phyloP scores from a whole-genome alignment of 2,113 vertebrate species.

The Danionella cerebrum region DNA sequence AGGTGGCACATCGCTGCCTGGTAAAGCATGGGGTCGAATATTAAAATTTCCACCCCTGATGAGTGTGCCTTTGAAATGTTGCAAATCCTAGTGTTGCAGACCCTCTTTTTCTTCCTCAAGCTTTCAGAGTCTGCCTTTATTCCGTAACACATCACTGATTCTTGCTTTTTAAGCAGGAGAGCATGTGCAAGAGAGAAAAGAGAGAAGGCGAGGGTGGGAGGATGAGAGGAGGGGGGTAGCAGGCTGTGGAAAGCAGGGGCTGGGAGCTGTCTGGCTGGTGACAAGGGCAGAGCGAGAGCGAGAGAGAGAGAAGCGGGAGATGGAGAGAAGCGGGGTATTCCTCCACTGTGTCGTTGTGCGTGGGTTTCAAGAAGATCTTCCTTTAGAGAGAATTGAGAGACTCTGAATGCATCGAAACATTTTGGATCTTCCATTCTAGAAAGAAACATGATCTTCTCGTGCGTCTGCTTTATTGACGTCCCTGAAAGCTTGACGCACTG shows the following conservation, averaged over 20 bases:
- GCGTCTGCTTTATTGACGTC: conserved; percentile 31
- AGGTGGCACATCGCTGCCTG: conserved; percentile 23
- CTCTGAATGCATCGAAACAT: not conserved
- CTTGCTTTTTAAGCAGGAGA: conserved; percentile 22
- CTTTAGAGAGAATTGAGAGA: conserved; percentile 35
- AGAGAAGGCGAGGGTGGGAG: conserved; percentile 18
- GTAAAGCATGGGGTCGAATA: conserved; percentile 2
- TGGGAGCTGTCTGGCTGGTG: conserved; percentile 41
- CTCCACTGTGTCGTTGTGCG: conserved; percentile 41
- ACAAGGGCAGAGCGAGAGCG: conserved; percentile 42
- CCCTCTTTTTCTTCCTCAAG: conserved; percentile 35
- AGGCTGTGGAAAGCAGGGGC: conserved; percentile 51
- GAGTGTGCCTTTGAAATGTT: no score
- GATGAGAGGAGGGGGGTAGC: conserved; percentile 38
- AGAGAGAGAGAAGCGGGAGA: conserved; percentile 40
- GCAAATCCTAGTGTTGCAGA: no score
- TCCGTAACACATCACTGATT: conserved; percentile 30
- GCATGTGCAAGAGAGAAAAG: conserved; percentile 32
- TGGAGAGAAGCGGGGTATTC: conserved; percentile 41
- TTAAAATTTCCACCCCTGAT: no score
- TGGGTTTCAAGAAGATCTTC: conserved; percentile 49
- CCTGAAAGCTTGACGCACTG: conserved; percentile 39
- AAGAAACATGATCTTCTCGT: conserved; percentile 14
- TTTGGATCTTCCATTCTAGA: not conserved
- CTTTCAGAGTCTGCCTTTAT: conserved; percentile 37